A percentile compares a stretch with the other conserved stretches of the same genome.
phyloP scores from a whole-genome alignment of 2,113 vertebrate genomes.

The Ophthalmolycus amberensis region DNA sequence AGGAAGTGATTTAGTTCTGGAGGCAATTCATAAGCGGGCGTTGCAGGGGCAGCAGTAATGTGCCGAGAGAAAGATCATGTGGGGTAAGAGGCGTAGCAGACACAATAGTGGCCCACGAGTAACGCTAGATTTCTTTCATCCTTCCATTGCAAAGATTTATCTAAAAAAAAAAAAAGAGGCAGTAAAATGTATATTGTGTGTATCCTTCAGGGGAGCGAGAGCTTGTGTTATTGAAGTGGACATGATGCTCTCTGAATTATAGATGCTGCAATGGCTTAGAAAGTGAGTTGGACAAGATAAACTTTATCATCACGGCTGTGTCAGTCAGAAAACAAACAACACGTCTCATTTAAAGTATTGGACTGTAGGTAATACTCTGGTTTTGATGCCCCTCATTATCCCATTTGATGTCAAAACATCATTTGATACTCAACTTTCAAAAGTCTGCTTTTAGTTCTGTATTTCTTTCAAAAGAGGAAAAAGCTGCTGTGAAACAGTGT shows the following conservation, averaged over 20 bases:
- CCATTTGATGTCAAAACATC: constrained; percentile 67
- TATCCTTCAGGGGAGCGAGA: constrained; percentile 50
- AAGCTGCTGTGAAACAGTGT: constrained; percentile 38
- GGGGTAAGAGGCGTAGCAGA: constrained; percentile 58
- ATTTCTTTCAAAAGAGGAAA: constrained; percentile 45
- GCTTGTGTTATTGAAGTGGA: constrained; percentile 54
- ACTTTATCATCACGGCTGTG: constrained; percentile 37
- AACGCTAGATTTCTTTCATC: constrained; percentile 33
- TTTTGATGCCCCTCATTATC: constrained; percentile 66
- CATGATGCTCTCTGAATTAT: constrained; percentile 53
- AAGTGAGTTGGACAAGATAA: constrained; percentile 46
- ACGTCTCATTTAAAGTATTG: constrained; percentile 58
- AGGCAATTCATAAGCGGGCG: constrained; percentile 66
- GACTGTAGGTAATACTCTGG: constrained; percentile 36
- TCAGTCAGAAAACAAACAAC: constrained; percentile 58
- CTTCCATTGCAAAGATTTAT: constrained; percentile 51
- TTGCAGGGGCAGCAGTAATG: constrained; percentile 69
- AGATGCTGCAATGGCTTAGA: constrained; percentile 35
- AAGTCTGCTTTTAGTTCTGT: constrained; percentile 40
- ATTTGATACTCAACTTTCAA: constrained; percentile 64
- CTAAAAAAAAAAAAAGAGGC: constrained; percentile 30
- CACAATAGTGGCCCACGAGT: constrained; percentile 54
- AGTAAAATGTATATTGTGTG: constrained; percentile 48
- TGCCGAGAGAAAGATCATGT: constrained; percentile 65
- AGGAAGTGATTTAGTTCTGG: constrained; percentile 80